Base-by-base conservation (phyloP, 2,888 invertebrate genomes). In the Drepanosiphum platanoidis region DNA sequence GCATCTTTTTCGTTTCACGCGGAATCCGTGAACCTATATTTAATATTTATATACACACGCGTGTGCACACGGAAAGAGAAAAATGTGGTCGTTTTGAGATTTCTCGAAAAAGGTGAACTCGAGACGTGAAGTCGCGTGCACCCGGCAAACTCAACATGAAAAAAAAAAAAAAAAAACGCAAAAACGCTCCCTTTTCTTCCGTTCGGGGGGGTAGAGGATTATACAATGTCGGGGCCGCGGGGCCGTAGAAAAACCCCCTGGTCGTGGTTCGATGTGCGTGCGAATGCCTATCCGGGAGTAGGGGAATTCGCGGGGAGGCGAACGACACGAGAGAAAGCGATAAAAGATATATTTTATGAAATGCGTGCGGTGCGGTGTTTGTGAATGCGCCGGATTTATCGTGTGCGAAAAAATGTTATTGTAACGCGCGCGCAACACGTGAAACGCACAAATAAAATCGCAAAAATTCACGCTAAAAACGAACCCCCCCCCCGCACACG, bases 361-460 rank as follows among this genome's bases (percentile, higher is more conserved):
- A 75, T 34, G 22, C 32, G 34, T 32, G 42, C 22, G 4, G 74
- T 34, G 22, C 46, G 22, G 3, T 52, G 74, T 58, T 52, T 15
- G 74, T 75, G 52, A 75, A 75, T 58, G 34, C 52, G 11, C 52
- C 52, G 13, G 13, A 75, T 52, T 75, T 75, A 75, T 75, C 34
- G 52, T 27, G n/a, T n/a, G 15, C 8, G 32, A 75, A 74, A 46
- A 74, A 75, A 52, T 52, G 22, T 22, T 22, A 52, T 3, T 9
- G 39, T 4, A 9, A 22, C 4, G 18, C 32, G 52, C 34, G 34
- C 52, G 34, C 52, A 58, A n/a, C 52, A 52, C 52, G 8, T 22
- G 22, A 52, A 18, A 46, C 46, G 42, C 27, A 72, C 32, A 32
- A 27, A 39, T 46, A 74, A 74, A 74, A 74, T 22, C 8, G 52